Conservation (phyloP, 2,888 invertebrate genomes). For the Athalia rosae region DNA sequence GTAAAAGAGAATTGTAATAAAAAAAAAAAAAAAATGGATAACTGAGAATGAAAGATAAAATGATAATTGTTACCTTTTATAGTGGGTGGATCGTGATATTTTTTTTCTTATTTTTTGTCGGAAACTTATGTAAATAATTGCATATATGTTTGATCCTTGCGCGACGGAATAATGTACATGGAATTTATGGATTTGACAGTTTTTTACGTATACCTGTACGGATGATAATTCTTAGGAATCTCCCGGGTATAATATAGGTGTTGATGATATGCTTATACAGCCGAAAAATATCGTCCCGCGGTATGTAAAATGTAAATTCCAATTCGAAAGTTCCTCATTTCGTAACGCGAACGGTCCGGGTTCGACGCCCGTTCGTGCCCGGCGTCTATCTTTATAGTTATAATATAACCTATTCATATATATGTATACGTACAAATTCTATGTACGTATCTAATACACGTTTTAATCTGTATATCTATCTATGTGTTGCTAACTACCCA, state of each 20-base stretch:
- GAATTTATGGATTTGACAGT: too few relatives aligned
- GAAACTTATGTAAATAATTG: neutral
- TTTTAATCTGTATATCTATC: neutral
- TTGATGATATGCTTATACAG: too few relatives aligned
- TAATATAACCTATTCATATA: constrained; percentile 40
- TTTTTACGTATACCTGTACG: too few relatives aligned
- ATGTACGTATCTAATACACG: constrained; percentile 24
- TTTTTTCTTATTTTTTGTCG: neutral
- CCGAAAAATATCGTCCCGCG: neutral
- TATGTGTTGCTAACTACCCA: neutral
- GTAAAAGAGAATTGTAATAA: neutral
- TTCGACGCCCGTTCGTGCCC: constrained; percentile 61
- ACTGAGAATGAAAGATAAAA: neutral
- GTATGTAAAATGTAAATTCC: constrained; percentile 27
- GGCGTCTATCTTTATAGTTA: constrained; percentile 24
- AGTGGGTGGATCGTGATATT: neutral
- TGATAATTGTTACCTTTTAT: neutral
- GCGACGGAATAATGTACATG: too few relatives aligned
- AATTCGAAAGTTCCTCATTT: constrained; percentile 64
- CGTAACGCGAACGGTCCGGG: constrained; percentile 65
- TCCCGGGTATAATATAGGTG: too few relatives aligned
- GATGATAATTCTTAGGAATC: too few relatives aligned
- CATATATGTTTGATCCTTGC: too few relatives aligned
- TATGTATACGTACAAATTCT: constrained; percentile 40
- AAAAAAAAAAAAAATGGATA: neutral